These are phyloP conservation scores for Tenthredo livida DNA, from an alignment of 2,888 invertebrate genomes.

Conservation along the genomic window DNA sequence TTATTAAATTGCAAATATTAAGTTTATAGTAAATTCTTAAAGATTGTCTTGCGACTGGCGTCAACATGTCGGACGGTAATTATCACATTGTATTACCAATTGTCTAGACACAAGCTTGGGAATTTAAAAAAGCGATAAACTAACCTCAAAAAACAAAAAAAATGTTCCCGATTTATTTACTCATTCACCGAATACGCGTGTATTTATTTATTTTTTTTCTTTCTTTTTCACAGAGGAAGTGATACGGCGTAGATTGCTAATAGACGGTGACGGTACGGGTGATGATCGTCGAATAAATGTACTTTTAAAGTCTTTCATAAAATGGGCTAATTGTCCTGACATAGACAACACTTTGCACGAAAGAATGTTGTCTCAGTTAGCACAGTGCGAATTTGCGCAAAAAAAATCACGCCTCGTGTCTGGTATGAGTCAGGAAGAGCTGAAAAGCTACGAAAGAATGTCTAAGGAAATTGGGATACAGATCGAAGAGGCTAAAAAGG, in stretches of 20 bases:
- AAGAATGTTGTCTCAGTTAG: constrained; percentile 89
- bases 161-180: background rate
- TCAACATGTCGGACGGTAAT: constrained; percentile 42
- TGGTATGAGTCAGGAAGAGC: constrained; percentile 91
- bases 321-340: constrained; percentile 87
- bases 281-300: constrained; percentile 95
- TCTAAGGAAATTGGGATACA: constrained; percentile 88
- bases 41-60: background rate
- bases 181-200: background rate
- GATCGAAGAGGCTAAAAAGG: constrained; percentile 89
- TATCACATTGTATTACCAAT: background rate
- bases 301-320: constrained; percentile 90
- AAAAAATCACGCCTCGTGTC: constrained; percentile 90
- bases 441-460: constrained; percentile 89
- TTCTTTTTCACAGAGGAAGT: constrained; percentile 95
- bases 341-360: constrained; percentile 82
- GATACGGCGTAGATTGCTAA: constrained; percentile 92
- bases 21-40: background rate
- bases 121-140: background rate
- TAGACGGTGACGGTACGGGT: constrained; percentile 98
- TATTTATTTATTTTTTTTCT: constrained; percentile 70
- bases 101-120: background rate
- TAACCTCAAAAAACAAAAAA: constrained; percentile 17
- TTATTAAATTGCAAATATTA: background rate
- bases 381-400: constrained; percentile 93